Conservation (phyloP, 1,140 invertebrate genomes). For the Pteromalus puparum region DNA sequence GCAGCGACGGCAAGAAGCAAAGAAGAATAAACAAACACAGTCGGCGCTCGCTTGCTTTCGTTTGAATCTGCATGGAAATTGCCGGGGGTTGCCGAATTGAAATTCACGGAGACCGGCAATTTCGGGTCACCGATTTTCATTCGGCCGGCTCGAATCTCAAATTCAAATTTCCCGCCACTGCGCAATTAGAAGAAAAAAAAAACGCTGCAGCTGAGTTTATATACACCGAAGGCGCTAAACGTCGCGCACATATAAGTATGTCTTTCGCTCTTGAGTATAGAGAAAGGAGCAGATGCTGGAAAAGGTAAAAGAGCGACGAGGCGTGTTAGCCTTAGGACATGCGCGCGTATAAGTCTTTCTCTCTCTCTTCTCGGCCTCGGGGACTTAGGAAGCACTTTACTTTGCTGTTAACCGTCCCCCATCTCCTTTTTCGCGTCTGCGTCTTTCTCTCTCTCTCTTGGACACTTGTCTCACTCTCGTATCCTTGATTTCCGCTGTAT, state of each 20-base stretch:
- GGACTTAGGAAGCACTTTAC: slow-evolving; percentile 68
- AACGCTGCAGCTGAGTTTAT: background rate
- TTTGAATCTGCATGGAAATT: background rate
- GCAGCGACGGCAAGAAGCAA: background rate
- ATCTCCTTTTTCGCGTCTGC: slow-evolving; percentile 22
- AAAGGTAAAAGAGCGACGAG: slow-evolving; percentile 33
- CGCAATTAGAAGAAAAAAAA: background rate
- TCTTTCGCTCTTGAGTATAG: background rate
- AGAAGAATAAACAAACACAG: slow-evolving; percentile 1
- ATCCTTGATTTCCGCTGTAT: background rate
- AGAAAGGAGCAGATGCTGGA: background rate
- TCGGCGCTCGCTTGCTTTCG: background rate
- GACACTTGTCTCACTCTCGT: background rate
- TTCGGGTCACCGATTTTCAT: background rate
- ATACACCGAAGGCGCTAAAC: background rate
- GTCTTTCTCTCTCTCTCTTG: slow-evolving; percentile 10
- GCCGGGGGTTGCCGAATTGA: background rate
- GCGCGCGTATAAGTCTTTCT: slow-evolving; percentile 48
- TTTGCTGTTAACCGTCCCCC: slow-evolving; percentile 61
- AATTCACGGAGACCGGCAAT: background rate
- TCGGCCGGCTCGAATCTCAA: background rate
- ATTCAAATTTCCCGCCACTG: background rate
- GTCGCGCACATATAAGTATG: background rate
- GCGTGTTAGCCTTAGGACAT: slow-evolving; percentile 62
- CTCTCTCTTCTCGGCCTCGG: slow-evolving; percentile 50